Base-by-base conservation (phyloP, 2,888 invertebrate genomes). In the Muscina levida region DNA sequence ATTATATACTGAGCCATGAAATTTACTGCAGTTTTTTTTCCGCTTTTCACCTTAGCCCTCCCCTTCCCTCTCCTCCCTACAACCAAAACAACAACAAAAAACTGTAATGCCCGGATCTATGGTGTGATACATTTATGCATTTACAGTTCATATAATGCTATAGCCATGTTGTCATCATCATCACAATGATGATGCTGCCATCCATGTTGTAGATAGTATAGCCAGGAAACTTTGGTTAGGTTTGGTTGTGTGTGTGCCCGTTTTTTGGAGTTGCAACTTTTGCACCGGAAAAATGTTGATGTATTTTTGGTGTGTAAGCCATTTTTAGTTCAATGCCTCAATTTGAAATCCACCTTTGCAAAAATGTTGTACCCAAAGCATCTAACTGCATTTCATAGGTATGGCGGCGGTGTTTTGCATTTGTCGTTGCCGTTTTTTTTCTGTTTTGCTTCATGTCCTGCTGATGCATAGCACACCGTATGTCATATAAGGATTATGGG, bases 61-160 rank as follows among this genome's bases (percentile, higher is more conserved):
- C n/a, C n/a, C n/a, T n/a, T n/a, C n/a, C n/a, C n/a, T n/a, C n/a
- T n/a, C n/a, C n/a, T n/a, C n/a, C n/a, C n/a, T n/a, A n/a, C n/a
- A n/a, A n/a, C n/a, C n/a, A n/a, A n/a, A n/a, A n/a, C n/a, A n/a
- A n/a, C n/a, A n/a, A n/a, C 24, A 1, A 24, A 53, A 53, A 53
- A 53, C 13, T 37, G 37, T 59, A 57, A 57, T 57, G 57, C 57
- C 37, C 59, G 37, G 39, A 19, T 39, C 37, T 37, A 10, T 51
- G 51, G 65, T 72, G 72, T 65, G 15, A 72, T 39, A 51, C 51
- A 51, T 72, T 67, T 51, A 68, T 53, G 68, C 53, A 68, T 68
- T 68, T 68, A 42, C 68, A 68, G 53, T 53, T 68, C 68, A 68
- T 68, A 68, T 68, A 39, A 42, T 13, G 62, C 11, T 39, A 56